Base-by-base conservation (phyloP, 2,113 vertebrate species). In the Vicugna pacos region DNA sequence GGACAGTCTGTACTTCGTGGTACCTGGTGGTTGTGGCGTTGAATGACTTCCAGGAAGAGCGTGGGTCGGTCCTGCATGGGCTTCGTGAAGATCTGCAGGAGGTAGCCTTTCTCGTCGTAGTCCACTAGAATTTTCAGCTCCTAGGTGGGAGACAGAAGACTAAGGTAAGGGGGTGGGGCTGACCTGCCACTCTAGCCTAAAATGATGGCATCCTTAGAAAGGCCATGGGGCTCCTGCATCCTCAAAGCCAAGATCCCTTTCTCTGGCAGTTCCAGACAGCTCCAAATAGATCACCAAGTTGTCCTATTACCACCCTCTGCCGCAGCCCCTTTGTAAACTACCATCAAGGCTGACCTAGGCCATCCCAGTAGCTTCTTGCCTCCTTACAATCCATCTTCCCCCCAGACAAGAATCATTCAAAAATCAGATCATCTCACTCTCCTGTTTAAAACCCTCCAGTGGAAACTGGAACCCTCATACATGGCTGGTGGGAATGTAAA, bases 21-120 rank as follows among this genome's bases (percentile, higher is more conserved):
- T 80, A 99, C 99, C 99, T 99, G 99, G 97, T 99, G 99, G 96
- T 99, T 99, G 88, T 99, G 98, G 95, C 99, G 99, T 98, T 99
- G 99, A 94, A 99, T 99, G 94, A 99, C 99, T 93, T 99, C 99
- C 97, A 99, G 98, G 88, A 99, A 99, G 70, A 99, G 98, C 0
- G 99, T 99, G 91, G 99, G 99, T n/a, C 99, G 99, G 98, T 99
- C 99, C 97, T 99, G 99, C 62, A 99, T 97, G 0, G 99, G 99
- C 91, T 99, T 99, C 91, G 99, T 99, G 98, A 99, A 99, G 98
- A 99, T 99, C 98, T 99, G 99, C 64, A 99, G 99, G 92, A 99
- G 98, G 96, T 99, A 99, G 22, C 99, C 99, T 13, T 99, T 99
- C 95, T 99, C 99, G 26, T 99, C 99, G 19, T 98, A 99, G 98